Conservation (phyloP, 1,140 invertebrate genomes). For the Brachionus plicatilis region DNA sequence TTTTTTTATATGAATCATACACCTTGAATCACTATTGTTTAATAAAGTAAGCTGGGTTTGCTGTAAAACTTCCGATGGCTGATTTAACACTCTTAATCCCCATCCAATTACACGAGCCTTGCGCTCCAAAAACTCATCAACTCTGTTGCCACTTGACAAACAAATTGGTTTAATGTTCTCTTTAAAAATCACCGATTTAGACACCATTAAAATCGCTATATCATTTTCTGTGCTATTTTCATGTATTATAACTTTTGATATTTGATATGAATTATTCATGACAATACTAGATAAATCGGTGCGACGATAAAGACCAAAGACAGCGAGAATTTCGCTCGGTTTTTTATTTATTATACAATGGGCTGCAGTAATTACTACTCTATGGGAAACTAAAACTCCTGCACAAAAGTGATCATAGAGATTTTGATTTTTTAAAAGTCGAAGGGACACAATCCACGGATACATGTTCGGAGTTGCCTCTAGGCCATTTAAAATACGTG, state of each 20-base stretch:
- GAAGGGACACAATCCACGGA: constrained; percentile 34
- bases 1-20: not conserved
- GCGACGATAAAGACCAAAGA: constrained; percentile 17
- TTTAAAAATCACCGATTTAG: not conserved
- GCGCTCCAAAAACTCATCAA: not conserved
- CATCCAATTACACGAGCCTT: not conserved
- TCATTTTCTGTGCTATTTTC: constrained; percentile 27
- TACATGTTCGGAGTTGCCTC: not conserved
- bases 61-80: not conserved
- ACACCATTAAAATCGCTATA: not conserved
- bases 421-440: constrained; percentile 9
- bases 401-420: constrained; percentile 40
- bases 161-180: not conserved
- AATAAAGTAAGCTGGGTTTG: not conserved
- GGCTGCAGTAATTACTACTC: constrained; percentile 9
- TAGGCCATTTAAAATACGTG: constrained; percentile 6
- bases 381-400: not conserved
- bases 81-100: not conserved
- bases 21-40: not conserved
- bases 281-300: not conserved
- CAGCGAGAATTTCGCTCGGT: not conserved
- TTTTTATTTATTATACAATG: constrained; percentile 1
- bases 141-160: not conserved
- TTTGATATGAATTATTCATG: not conserved
- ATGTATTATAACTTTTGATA: constrained; percentile 14